Percentiles rank a stretch among this genome's conserved stretches.
Conservation (phyloP, 37 sponge, comb jelly and placozoan species). For the Oopsacas minuta region DNA sequence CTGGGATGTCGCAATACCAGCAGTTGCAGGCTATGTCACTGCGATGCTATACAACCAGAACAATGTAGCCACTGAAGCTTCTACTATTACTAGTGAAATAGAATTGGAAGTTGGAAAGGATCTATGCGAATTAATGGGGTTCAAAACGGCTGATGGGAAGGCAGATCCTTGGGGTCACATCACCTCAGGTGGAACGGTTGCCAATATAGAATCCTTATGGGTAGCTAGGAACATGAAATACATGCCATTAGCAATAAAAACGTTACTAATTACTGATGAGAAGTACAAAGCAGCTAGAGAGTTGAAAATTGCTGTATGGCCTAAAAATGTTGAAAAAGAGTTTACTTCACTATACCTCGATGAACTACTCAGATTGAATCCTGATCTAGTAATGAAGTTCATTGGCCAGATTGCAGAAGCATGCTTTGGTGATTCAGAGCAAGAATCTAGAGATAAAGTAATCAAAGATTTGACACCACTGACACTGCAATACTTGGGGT, state of each 20-base stretch:
- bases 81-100: constrained; percentile 1
- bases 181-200: constrained; percentile 18
- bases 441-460: background rate
- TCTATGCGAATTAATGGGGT: constrained; percentile 26
- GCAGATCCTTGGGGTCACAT: constrained; percentile 23
- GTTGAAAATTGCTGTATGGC: background rate
- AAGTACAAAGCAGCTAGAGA: background rate
- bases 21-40: constrained; percentile 12
- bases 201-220: constrained; percentile 28
- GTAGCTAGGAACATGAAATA: constrained; percentile 22
- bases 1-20: constrained; percentile 23
- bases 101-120: constrained; percentile 13
- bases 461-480: background rate
- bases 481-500: background rate
- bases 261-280: background rate
- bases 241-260: background rate
- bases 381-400: background rate
- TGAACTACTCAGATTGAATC: background rate
- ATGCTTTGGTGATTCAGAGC: background rate
- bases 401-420: background rate
- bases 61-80: constrained; percentile 21
- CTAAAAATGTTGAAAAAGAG: background rate
- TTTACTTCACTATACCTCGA: background rate
- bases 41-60: constrained; percentile 32
- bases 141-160: background rate